Conservation (phyloP, 1,140 invertebrate species). For the Hydropsyche tenuis region DNA sequence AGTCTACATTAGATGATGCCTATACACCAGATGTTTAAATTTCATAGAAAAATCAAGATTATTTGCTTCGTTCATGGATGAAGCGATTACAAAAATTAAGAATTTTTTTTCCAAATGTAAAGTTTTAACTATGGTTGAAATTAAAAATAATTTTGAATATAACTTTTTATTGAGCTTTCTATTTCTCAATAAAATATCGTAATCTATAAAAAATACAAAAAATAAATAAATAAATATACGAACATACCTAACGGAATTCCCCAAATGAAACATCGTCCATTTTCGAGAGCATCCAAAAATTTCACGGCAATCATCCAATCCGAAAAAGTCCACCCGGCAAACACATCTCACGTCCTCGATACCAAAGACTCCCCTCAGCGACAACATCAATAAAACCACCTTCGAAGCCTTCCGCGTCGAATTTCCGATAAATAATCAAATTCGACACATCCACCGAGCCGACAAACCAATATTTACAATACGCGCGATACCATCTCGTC, state of each 20-base stretch:
- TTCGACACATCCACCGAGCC: neutral
- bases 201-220: neutral
- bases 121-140: no score
- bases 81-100: no score
- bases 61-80: no score
- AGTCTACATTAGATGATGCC: no score
- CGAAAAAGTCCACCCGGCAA: neutral
- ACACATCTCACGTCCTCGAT: neutral
- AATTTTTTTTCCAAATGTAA: no score
- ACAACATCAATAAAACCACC: neutral
- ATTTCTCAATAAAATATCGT: no score
- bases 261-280: neutral
- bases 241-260: neutral
- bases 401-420: neutral
- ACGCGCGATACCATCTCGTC: neutral
- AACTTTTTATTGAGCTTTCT: no score
- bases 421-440: conserved; percentile 7
- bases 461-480: neutral
- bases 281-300: conserved; percentile 13
- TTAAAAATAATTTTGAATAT: no score
- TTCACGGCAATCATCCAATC: conserved; percentile 21
- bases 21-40: no score
- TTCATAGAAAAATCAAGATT: no score
- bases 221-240: neutral
- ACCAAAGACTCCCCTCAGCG: neutral